A percentile compares a stretch with the other conserved stretches of the same genome.
Evolutionary conservation across 2,888 invertebrate genomes (phyloP).

Genomic region (Chalcis sispes): DNA sequence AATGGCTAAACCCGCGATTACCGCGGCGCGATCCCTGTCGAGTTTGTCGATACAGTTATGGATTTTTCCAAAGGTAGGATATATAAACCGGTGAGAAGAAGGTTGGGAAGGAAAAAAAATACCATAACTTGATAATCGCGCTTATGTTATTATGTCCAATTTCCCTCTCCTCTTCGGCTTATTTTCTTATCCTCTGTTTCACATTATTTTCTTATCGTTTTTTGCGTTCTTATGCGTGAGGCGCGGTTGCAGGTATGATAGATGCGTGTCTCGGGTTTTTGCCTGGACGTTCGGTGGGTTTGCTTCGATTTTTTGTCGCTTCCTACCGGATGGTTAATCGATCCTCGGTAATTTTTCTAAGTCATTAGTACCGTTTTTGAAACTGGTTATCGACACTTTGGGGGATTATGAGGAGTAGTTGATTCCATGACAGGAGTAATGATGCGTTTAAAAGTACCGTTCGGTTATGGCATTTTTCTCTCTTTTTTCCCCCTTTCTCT

Average conservation of each 20-base stretch:
- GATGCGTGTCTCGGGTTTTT: not conserved
- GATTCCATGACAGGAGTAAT: not conserved
- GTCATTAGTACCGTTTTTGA: conserved; percentile 18
- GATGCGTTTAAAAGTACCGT: not conserved
- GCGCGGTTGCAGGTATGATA: not conserved
- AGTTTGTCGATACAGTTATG: conserved; percentile 29
- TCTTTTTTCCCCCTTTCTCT: not conserved
- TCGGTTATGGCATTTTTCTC: not conserved
- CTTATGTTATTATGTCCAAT: not conserved
- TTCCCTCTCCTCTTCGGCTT: not conserved
- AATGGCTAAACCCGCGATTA: conserved; percentile 11
- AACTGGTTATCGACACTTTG: conserved; percentile 4
- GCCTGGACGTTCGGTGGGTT: not conserved
- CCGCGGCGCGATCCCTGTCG: not conserved
- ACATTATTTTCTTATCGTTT: not conserved
- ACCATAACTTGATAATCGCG: not conserved
- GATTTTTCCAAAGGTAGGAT: not conserved
- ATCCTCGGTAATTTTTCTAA: not conserved
- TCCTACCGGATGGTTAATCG: conserved; percentile 10
- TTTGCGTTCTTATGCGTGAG: not conserved
- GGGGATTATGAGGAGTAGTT: not conserved
- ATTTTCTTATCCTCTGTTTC: too few relatives aligned
- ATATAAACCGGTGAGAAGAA: too few relatives aligned
- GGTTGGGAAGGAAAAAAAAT: not conserved
- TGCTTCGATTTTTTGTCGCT: not conserved